Conservation (phyloP, 2,797 vertebrate genomes). For the Myotis myotis region DNA sequence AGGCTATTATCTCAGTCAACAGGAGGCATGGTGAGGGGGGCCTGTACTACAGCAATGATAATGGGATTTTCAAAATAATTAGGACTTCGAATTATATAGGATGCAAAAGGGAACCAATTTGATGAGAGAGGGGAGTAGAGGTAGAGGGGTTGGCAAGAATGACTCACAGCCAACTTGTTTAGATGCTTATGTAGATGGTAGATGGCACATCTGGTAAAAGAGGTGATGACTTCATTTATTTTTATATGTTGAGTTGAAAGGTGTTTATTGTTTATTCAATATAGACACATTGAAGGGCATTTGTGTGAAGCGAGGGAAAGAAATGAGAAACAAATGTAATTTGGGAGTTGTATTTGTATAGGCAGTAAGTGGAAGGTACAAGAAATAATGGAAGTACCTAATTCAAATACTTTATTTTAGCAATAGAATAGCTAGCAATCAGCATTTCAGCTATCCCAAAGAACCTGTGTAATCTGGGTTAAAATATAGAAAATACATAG, state of each 20-base stretch:
- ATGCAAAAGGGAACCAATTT: not conserved
- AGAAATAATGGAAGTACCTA: not conserved
- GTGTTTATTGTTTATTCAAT: not conserved
- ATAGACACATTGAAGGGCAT: not conserved
- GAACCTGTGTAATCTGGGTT: not conserved
- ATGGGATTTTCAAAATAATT: not conserved
- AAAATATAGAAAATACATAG: not conserved
- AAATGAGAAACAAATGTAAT: not conserved
- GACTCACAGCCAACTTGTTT: not conserved
- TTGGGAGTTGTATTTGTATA: not conserved
- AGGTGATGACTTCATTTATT: not conserved
- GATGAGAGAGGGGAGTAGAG: not conserved
- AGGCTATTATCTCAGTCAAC: not conserved
- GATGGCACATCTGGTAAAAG: not conserved
- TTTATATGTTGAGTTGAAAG: not conserved
- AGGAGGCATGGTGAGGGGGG: not conserved
- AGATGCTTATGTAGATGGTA: not conserved
- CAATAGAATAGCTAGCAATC: not conserved
- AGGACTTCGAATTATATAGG: not conserved
- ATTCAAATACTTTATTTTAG: not conserved
- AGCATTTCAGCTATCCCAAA: not conserved
- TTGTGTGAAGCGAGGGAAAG: not conserved
- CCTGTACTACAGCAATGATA: not conserved
- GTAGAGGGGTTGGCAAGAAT: not conserved
- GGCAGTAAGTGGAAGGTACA: not conserved